phyloP scores from a whole-genome alignment of 2,113 vertebrate species.

The Mobula birostris region DNA sequence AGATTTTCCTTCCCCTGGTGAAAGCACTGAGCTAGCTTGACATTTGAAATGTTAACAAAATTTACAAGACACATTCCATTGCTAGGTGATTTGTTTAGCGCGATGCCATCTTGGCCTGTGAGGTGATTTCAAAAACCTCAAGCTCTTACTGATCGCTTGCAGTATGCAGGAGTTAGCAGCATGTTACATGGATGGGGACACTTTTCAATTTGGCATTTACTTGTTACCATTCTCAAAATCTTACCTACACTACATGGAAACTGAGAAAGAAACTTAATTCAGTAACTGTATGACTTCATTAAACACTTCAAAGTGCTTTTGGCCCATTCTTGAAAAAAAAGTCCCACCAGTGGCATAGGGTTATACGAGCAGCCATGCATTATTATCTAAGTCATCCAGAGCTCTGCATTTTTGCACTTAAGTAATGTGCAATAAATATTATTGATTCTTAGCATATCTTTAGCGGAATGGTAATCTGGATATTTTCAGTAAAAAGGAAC shows the following conservation, averaged over 20 bases:
- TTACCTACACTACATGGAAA: background rate
- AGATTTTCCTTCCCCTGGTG: slow-evolving; percentile 66
- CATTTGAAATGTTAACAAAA: slow-evolving; percentile 82
- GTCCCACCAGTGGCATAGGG: background rate
- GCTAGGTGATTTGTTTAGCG: slow-evolving; percentile 52
- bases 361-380: background rate
- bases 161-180: background rate
- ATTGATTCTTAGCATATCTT: background rate
- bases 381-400: background rate
- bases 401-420: background rate
- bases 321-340: background rate
- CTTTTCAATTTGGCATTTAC: background rate
- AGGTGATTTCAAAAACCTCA: slow-evolving; percentile 13
- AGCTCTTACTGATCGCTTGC: background rate
- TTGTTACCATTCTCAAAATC: background rate
- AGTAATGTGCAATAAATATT: background rate
- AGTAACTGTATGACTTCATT: background rate
- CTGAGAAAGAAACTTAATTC: background rate
- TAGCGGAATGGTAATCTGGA: background rate
- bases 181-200: background rate
- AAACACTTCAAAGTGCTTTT: background rate
- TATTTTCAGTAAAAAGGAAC: background rate
- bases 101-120: background rate
- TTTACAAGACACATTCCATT: slow-evolving; percentile 61
- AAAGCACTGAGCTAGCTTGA: slow-evolving; percentile 80